Base-by-base conservation (phyloP, 2,888 invertebrate genomes). In the Orchesella flavescens region DNA sequence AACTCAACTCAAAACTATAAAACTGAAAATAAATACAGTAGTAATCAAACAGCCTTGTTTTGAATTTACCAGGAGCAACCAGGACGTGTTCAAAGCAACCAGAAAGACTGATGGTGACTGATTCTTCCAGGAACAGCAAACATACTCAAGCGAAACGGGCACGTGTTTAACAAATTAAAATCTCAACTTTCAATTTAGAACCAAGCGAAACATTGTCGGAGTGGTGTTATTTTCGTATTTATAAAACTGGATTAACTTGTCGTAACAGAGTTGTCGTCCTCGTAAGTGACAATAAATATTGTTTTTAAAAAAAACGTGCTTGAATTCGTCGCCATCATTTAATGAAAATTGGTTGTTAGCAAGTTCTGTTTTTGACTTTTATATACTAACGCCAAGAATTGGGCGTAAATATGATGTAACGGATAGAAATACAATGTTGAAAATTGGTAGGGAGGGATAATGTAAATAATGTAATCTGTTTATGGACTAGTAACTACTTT, bases 21-120 rank as follows among this genome's bases (percentile, higher is more conserved):
- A 46, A 55, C 46, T 46, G 19, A n/a, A 53, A 77, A 69, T 46
- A 61, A 57, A 23, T 46, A 19, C 34, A 34, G 7, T 34, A 34
- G 34, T 34, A 76, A 57, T 43, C 59, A 43, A 24, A 44, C 49
- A 1, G 44, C 49, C 43, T 73, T 69, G 65, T 73, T 17, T 72
- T 21, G 34, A 34, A 34, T 76, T 83, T 77, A 57, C 69, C 74
- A 83, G 78, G 73, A 21, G 73, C 2, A 44, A 23, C 76, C 66
- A 66, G 19, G 21, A 44, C n/a, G 63, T 63, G 63, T 65, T 65
- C 66, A 66, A 76, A 66, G 43, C 63, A 65, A 74, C 59, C 61
- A 23, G 71, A 72, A 44, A 74, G 63, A 76, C 34, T 66, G 76
- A 66, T 53, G 21, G 43, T 66, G 13, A 55, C 19, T 34, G 21